phyloP scores from a whole-genome alignment of 2,888 invertebrate species.

The Tiliacea aurago region DNA sequence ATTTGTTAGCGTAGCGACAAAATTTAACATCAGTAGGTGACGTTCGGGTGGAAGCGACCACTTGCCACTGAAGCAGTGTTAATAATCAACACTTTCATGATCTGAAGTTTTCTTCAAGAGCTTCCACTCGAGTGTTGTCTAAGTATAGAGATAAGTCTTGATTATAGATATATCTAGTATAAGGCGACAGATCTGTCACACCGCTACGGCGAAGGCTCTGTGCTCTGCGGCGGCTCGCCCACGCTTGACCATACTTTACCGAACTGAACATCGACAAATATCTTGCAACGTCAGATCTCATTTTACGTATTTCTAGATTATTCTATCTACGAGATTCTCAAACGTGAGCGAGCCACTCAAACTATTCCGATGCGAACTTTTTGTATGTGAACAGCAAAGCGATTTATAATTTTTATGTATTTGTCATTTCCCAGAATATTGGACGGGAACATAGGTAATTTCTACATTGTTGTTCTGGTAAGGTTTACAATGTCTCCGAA shows the following conservation, averaged over 20 bases:
- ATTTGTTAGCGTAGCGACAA: constrained; percentile 84
- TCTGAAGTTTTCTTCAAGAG: constrained; percentile 49
- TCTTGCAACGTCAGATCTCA: constrained; percentile 28
- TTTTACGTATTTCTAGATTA: constrained; percentile 15
- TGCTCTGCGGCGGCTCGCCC: constrained; percentile 80
- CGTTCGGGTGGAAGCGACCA: constrained; percentile 64
- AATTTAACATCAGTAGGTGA: constrained; percentile 75
- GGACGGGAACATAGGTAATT: constrained; percentile 58
- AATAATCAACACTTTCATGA: constrained; percentile 39
- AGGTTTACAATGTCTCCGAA: constrained; percentile 55
- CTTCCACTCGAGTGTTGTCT: constrained; percentile 63
- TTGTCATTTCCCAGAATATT: constrained; percentile 61
- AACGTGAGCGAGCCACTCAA: constrained; percentile 64
- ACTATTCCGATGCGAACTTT: constrained; percentile 70
- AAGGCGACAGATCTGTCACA: constrained; percentile 87
- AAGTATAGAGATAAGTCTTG: constrained; percentile 78
- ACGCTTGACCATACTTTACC: constrained; percentile 61
- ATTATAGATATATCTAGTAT: constrained; percentile 83
- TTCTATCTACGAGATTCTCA: not conserved
- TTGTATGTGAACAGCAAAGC: constrained; percentile 71
- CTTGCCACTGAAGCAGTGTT: constrained; percentile 18
- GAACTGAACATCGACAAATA: constrained; percentile 1
- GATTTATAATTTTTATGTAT: constrained; percentile 67
- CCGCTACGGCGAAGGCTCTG: constrained; percentile 84
- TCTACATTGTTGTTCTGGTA: constrained; percentile 45